Evolutionary conservation across 1,140 invertebrate species (phyloP), one percentile per base, ranked within the genome.

Genomic region (Antheraea mylitta): DNA sequence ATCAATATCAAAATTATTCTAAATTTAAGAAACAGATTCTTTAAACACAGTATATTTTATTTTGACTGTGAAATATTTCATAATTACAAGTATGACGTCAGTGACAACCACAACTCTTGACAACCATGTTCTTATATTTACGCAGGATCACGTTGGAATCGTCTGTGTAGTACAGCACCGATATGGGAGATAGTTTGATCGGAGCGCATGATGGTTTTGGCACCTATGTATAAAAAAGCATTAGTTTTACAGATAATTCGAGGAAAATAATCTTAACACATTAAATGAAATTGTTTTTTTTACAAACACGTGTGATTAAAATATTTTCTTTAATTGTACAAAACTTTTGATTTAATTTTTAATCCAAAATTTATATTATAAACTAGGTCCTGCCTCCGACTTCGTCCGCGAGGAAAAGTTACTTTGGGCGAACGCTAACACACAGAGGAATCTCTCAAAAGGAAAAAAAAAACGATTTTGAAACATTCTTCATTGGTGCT

Each of bases 111-210:
- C 98, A 99, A 74, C 96, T 97, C 92, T 98, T 98, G 6, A 99
- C 98, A 59, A 98, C 97, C 98, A 99, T 99, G 87, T 98, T 98
- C 85, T 96, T 97, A 86, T 98, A 99, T 88, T 98, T 98, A 80
- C 98, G 98, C 36, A 99, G 93, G 73, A 98, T 97, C 7, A 99
- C 97, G 89, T 98, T 98, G 48, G 96, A 96, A 75, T 98, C 97
- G 78, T 98, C 98, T 0, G 96, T 93, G 84, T 97, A 98, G 83
- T 98, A 99, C 1, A 99, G 92, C 5, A 99, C 97, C 0, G 97
- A 97, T 72, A 98, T 97, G 0, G 97, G 94, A 7, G 95, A 96
- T 63, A 99, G 92, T 83, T 98, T 97, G n/a, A 97, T 98, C 5
- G 98, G 98, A 0, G 97, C 97, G 87, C 98, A 99, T 76, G 97